Evolutionary conservation across 2,113 vertebrate genomes (phyloP), one percentile per base, ranked within the genome.

Genomic region (Toxotes jaculatrix): DNA sequence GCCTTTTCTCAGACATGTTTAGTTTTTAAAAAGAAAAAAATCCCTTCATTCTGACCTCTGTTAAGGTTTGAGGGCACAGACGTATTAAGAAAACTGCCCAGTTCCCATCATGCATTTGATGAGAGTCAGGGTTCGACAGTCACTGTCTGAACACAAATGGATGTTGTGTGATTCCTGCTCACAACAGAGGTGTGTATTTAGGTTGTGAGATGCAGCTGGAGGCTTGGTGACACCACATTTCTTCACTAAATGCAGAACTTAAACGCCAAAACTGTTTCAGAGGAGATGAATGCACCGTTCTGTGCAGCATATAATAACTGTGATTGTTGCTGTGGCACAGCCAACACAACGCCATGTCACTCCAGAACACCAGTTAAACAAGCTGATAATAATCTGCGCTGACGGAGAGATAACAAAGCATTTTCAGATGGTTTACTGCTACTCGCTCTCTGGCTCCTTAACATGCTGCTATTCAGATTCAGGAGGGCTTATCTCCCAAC

Each of bases 401-500:
- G 17, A 40, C 11, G 57, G 23, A n/a, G 47, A 56, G n/a, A 16
- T 34, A 36, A 38, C 14, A 19, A 40, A 12, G 12, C 7, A 40
- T 40, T 56, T 19, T 1, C 4, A 14, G 31, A 47, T 57, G 56
- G 19, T 80, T 59, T 23, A 5, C 31, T 36, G 12, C 3, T 13
- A 45, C 16, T 2, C 1, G 8, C 6, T 17, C 34, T 42, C 21
- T 83, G 71, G 31, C 4, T 83, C 90, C 91, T 94, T 93, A 74
- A 94, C 90, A 0, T 3, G 0, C 17, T 17, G 65, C 94, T 1
- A 10, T 70, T 77, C 92, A 96, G 92, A 96, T 96, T 77, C 98
- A 99, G 96, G 98, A 99, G 93, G 98, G 98, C 78, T 90, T 99
- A 89, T 99, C 98, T 85, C 98, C 98, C 42, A 99, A 99, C 94